phyloP scores from a whole-genome alignment of 2,888 invertebrate species.

The Galeruca laticollis region DNA sequence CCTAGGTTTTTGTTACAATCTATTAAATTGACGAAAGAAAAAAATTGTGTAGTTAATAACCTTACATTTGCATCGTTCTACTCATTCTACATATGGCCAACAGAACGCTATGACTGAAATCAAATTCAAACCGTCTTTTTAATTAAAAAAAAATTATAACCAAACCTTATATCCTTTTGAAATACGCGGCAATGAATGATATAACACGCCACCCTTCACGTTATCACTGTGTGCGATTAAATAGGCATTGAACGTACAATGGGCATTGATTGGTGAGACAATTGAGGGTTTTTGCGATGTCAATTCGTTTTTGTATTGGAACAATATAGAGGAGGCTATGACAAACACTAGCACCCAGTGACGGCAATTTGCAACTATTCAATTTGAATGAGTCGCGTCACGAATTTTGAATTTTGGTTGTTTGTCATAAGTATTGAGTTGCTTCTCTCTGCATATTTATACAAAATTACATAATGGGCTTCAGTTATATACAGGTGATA shows the following conservation, averaged over 20 bases:
- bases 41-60: too few species aligned
- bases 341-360: slow-evolving; percentile 62
- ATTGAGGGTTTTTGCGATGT: slow-evolving; percentile 67
- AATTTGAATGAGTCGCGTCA: slow-evolving; percentile 61
- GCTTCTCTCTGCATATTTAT: slow-evolving; percentile 25
- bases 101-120: too few species aligned
- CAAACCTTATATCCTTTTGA: slow-evolving; percentile 1
- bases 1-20: too few species aligned
- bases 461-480: background rate
- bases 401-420: slow-evolving; percentile 65
- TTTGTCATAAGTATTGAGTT: slow-evolving; percentile 59
- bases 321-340: slow-evolving; percentile 64
- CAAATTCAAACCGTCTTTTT: too few species aligned
- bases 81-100: too few species aligned
- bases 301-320: slow-evolving; percentile 67
- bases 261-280: slow-evolving; percentile 67
- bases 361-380: slow-evolving; percentile 66
- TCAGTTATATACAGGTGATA: background rate
- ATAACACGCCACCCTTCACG: slow-evolving; percentile 57
- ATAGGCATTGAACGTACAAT: slow-evolving; percentile 65
- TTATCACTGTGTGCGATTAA: slow-evolving; percentile 59
- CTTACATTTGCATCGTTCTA: too few species aligned
- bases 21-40: too few species aligned
- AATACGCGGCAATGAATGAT: slow-evolving; percentile 25
- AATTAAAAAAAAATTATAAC: slow-evolving; percentile 4